Evolutionary conservation across 2,888 invertebrate genomes (phyloP), one percentile per base, ranked within the genome.

Genomic region (Macroteleia sp.): DNA sequence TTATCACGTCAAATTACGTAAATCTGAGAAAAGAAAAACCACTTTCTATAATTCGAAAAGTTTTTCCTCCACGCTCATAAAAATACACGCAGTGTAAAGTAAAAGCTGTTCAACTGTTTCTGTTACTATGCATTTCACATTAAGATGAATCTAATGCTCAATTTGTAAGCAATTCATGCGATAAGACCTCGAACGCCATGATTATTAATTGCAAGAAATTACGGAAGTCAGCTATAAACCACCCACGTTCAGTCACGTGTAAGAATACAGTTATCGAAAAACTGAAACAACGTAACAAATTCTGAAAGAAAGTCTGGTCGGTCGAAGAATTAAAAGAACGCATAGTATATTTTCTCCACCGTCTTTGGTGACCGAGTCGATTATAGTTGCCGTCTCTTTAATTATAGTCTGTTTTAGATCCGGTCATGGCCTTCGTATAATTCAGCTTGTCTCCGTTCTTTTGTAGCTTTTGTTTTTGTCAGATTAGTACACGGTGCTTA

Each of bases 391-490:
- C 19, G 62, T 64, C 61, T 25, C 69, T 41, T 80, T 78, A 78
- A 80, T 78, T 80, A 80, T 80, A 77, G 73, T 66, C 44, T 25
- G 61, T 64, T 80, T 78, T 56, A 69, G 71, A 78, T 80, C 77
- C 67, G 77, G 67, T 69, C 69, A 61, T 64, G 78, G 75, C 76
- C 64, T 80, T 80, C 64, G 80, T 73, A 66, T 76, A 78, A 80
- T 76, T 78, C 75, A 73, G 67, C 75, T 73, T 69, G 77, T 80
- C 77, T 74, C 56, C 28, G 34, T 5, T 52, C 59, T 64, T 69
- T 69, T 56, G 56, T 54, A 17, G 32, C 30, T 42, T 70, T 70
- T 52, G 42, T 59, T 77, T 71, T 67, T 52, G 57, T 46, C 39
- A n/a, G 57, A 48, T 8, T 39, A 42, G 52, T 52, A 61, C 50